phyloP scores from a whole-genome alignment of 2,113 vertebrate species.

The Bettongia penicillata region DNA sequence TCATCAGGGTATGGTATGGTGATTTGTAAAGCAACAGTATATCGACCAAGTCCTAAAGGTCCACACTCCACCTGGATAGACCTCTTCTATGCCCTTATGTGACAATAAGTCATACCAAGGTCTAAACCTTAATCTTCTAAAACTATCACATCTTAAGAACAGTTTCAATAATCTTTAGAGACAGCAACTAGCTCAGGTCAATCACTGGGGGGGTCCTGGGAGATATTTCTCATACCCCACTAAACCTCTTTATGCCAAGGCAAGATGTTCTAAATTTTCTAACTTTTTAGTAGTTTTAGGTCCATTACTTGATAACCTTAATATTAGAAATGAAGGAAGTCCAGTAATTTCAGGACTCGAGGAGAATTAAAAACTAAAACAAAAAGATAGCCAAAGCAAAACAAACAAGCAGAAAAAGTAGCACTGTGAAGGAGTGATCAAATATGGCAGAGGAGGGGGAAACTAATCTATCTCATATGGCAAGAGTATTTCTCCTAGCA shows the following conservation, averaged over 20 bases:
- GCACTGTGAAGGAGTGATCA: not conserved
- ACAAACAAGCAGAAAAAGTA: not conserved
- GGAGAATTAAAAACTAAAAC: not conserved
- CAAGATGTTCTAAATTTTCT: not conserved
- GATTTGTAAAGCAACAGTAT: not conserved
- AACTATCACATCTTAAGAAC: too few relatives aligned
- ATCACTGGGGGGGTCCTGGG: not conserved
- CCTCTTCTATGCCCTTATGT: too few relatives aligned
- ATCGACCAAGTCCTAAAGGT: not conserved
- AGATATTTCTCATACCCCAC: not conserved
- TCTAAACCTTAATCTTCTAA: too few relatives aligned
- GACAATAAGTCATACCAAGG: too few relatives aligned
- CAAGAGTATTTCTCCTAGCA: too few relatives aligned
- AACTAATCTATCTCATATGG: too few relatives aligned
- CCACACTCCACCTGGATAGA: too few relatives aligned
- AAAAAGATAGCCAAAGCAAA: not conserved
- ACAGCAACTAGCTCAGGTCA: not conserved
- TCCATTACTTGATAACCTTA: not conserved
- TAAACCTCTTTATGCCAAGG: not conserved
- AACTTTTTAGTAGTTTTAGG: not conserved
- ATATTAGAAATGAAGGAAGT: not conserved
- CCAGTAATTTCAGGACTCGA: not conserved
- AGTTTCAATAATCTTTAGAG: not conserved
- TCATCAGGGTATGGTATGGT: not conserved
- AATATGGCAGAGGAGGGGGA: not conserved